phyloP scores from a whole-genome alignment of 2,113 vertebrate genomes.

The Phalacrocorax carbo region DNA sequence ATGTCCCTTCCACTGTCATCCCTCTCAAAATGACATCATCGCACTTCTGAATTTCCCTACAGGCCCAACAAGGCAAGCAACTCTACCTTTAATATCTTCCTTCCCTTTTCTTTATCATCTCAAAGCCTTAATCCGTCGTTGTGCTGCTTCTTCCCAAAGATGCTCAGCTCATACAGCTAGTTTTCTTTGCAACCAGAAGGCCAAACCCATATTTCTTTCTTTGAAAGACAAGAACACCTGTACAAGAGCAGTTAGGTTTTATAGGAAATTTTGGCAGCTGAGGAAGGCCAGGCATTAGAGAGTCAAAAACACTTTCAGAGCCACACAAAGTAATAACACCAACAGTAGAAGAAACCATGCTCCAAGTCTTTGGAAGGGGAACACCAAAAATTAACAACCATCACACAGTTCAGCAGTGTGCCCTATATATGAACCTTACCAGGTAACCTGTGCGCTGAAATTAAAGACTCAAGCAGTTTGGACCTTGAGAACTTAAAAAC shows the following conservation, averaged over 20 bases:
- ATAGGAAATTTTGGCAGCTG: not conserved
- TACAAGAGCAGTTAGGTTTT: not conserved
- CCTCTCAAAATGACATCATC: not conserved
- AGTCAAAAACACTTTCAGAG: not conserved
- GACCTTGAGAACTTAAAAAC: not conserved
- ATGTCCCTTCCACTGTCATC: accelerated
- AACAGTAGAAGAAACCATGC: not conserved
- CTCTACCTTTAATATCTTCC: not conserved
- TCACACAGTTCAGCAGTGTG: not conserved
- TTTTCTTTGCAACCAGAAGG: not conserved
- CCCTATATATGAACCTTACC: not conserved
- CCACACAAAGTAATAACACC: not conserved
- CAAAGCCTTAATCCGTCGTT: not conserved
- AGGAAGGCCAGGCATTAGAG: not conserved
- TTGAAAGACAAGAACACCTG: not conserved
- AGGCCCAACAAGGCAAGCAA: not conserved
- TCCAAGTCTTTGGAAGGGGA: not conserved
- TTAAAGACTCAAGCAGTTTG: not conserved
- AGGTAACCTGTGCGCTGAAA: not conserved
- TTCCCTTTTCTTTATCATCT: not conserved
- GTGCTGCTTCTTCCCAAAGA: not conserved
- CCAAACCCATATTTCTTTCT: not conserved
- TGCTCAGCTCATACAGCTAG: not conserved
- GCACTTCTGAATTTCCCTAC: not conserved
- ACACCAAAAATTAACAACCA: not conserved